Base-by-base conservation (phyloP, 2,113 vertebrate genomes). In the Tetrao urogallus region DNA sequence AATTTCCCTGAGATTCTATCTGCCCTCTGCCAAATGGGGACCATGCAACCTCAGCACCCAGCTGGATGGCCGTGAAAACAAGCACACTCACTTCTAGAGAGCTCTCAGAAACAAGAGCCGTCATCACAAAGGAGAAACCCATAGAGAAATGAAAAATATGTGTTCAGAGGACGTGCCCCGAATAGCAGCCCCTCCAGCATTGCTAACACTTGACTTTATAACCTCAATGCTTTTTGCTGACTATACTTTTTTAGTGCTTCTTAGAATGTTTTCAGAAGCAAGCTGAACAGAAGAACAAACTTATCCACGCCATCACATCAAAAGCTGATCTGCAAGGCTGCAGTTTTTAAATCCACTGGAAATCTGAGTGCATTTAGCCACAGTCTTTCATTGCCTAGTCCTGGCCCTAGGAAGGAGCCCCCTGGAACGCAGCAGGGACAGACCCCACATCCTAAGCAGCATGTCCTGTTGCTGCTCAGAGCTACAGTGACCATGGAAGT, bases 241-340 rank as follows among this genome's bases (percentile, higher is more conserved):
- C 69, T 45, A 18, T 1, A 40, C 47, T 9, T 48, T 67, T 78
- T 72, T 61, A 60, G 36, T 70, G 12, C 83, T 92, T 78, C 94
- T 89, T 61, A n/a, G 43, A 54, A 58, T 56, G 86, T 28, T 94
- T 91, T 91, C 67, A 94, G 73, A 93, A 88, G 70, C 79, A 73
- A 86, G 73, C 27, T 88, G 79, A 94, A 88, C 71, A 92, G 91
- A 97, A 65, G 57, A 90, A 50, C 72, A 94, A 93, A 77, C 76
- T 70, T 88, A 88, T 90, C 73, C 48, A 12, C 78, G 73, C 88
- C 91, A 84, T 88, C 91, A 78, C 80, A 65, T 92, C 86, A 90
- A 82, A 82, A 74, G 69, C 34, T 83, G 73, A 61, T 92, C 47
- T 72, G 40, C 0, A 0, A 40, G 82, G 80, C 48, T 92, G 86